A percentile compares a stretch with the other conserved stretches of the same genome.
These are phyloP conservation scores for Agriotes lineatus DNA, from an alignment of 2,888 invertebrate genomes.

Conservation along the genomic window DNA sequence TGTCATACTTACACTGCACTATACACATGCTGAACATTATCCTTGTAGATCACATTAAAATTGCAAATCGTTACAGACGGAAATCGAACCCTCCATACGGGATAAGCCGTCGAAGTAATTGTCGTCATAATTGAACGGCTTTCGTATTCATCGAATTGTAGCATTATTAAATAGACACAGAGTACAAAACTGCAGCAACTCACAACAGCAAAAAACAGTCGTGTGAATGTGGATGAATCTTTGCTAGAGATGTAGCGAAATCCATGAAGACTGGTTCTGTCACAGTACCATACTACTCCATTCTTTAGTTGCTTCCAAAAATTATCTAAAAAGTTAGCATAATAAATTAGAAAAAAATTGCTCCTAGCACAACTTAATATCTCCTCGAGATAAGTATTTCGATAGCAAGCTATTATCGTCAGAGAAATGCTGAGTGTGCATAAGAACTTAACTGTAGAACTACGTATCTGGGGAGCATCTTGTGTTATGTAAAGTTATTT, in stretches of 20 bases:
- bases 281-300: not conserved
- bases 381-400: too few relatives aligned
- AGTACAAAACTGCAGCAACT: constrained; percentile 30
- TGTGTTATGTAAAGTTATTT: too few relatives aligned
- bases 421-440: too few relatives aligned
- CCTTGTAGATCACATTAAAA: constrained; percentile 58
- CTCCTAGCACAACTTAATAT: too few relatives aligned
- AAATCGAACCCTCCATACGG: constrained; percentile 57
- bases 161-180: constrained; percentile 38
- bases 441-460: too few relatives aligned
- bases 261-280: constrained; percentile 30
- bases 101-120: constrained; percentile 56
- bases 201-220: constrained; percentile 29
- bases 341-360: too few relatives aligned
- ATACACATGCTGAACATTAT: too few relatives aligned
- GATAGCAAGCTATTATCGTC: too few relatives aligned
- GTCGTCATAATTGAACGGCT: constrained; percentile 47
- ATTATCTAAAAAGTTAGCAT: too few relatives aligned
- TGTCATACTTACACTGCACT: too few relatives aligned
- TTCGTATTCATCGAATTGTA: constrained; percentile 39
- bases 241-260: constrained; percentile 19
- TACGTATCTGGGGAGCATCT: too few relatives aligned
- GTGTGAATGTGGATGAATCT: constrained; percentile 11
- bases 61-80: constrained; percentile 61
- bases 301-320: too few relatives aligned